phyloP scores from a whole-genome alignment of 2,888 invertebrate species.

The Maniola hyperantus region DNA sequence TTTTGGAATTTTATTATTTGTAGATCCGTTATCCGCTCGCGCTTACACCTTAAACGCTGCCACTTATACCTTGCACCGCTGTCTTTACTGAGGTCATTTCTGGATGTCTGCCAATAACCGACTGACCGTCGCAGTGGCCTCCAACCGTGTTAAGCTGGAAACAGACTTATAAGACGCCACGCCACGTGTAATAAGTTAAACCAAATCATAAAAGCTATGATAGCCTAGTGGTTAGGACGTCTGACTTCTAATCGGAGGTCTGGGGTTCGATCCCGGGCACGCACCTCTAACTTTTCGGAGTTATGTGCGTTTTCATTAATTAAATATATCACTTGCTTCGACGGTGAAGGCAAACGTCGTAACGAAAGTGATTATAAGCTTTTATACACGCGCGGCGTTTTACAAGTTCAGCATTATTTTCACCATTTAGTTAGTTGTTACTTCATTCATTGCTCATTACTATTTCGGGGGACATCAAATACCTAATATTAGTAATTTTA shows the following conservation, averaged over 20 bases:
- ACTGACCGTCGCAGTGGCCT: constrained; percentile 44
- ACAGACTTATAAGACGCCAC: neutral
- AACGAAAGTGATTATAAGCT: too few relatives aligned
- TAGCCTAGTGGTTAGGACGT: too few relatives aligned
- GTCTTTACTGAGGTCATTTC: constrained; percentile 38
- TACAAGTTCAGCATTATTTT: constrained; percentile 39
- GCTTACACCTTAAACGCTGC: constrained; percentile 20
- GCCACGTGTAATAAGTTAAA: neutral
- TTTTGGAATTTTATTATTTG: too few relatives aligned
- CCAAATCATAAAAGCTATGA: too few relatives aligned
- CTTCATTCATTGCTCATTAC: constrained; percentile 44
- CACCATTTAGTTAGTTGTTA: constrained; percentile 43
- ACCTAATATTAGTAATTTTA: constrained; percentile 16
- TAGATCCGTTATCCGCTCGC: neutral
- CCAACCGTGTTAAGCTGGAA: constrained; percentile 10
- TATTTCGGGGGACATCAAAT: constrained; percentile 38
- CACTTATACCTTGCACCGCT: constrained; percentile 10
- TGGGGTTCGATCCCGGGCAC: too few relatives aligned
- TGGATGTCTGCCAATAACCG: constrained; percentile 44
- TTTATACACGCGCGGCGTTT: neutral
- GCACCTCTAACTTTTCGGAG: too few relatives aligned
- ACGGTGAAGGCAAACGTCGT: too few relatives aligned
- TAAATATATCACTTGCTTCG: too few relatives aligned
- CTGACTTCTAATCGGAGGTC: too few relatives aligned
- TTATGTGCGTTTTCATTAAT: too few relatives aligned